Percentiles rank a stretch among this genome's conserved stretches.
These are phyloP conservation scores for Junco hyemalis DNA, from an alignment of 2,113 vertebrate species.

Conservation along the genomic window DNA sequence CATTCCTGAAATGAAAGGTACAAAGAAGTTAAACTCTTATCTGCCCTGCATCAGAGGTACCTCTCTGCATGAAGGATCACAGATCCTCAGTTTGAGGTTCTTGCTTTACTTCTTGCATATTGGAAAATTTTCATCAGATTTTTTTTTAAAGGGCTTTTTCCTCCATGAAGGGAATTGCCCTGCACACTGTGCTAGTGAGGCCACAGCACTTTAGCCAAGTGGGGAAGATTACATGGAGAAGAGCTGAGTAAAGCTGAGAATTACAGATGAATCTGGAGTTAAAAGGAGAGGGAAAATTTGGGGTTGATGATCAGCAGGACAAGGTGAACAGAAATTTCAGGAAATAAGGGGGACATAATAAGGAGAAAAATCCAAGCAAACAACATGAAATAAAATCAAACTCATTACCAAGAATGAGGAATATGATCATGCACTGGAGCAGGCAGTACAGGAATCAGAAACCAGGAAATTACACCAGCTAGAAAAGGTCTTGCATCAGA, in stretches of 20 bases:
- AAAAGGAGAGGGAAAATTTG: background rate
- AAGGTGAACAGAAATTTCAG: background rate
- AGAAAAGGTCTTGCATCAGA: constrained; percentile 24
- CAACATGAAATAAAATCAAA: background rate
- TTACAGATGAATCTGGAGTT: background rate
- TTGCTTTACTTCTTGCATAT: background rate
- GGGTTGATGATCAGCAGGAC: background rate
- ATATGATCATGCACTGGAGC: background rate
- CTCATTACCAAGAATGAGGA: background rate
- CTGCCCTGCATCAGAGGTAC: background rate
- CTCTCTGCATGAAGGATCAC: background rate
- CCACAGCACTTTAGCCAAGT: background rate
- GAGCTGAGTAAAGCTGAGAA: background rate
- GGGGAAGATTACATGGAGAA: background rate
- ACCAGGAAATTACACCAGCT: background rate
- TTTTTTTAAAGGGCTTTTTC: background rate
- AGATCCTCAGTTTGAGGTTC: background rate
- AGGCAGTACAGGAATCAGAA: background rate
- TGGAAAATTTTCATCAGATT: background rate
- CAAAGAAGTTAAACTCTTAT: background rate
- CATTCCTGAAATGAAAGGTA: background rate
- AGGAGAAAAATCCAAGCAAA: too few species aligned
- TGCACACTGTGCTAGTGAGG: background rate
- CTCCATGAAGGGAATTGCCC: background rate
- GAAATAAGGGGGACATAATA: background rate